Percentiles rank a stretch among this genome's conserved stretches.
Evolutionary conservation across 2,113 vertebrate genomes (phyloP).

Genomic region (Chloroceryle aenea): DNA sequence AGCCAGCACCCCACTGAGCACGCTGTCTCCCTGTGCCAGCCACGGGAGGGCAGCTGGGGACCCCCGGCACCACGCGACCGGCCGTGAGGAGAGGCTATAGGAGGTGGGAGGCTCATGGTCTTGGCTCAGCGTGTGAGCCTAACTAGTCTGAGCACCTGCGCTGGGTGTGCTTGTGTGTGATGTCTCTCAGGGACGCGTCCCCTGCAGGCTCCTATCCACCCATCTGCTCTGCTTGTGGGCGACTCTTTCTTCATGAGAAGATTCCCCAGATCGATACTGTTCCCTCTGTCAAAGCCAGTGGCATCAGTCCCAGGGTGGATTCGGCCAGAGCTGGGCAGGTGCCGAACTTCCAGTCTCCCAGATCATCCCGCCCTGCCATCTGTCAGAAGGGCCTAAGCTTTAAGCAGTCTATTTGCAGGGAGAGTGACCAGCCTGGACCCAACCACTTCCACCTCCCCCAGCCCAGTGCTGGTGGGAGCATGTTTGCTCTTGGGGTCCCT

Average conservation of each 20-base stretch:
- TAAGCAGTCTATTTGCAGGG: not conserved
- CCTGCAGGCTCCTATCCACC: constrained; percentile 14
- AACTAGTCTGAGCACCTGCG: not conserved
- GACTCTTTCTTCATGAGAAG: not conserved
- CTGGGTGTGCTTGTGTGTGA: not conserved
- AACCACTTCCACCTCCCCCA: not conserved
- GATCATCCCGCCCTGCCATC: not conserved
- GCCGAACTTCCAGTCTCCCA: not conserved
- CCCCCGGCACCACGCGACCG: accelerated
- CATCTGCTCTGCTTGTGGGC: not conserved
- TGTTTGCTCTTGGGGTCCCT: not conserved
- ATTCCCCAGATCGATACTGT: not conserved
- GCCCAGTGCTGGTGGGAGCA: accelerated
- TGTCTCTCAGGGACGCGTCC: not conserved
- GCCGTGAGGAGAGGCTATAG: not conserved
- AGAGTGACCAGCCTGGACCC: not conserved
- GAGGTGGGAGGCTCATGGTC: not conserved
- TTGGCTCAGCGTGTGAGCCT: not conserved
- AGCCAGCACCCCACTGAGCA: accelerated
- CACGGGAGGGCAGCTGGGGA: not conserved
- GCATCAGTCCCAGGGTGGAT: not conserved
- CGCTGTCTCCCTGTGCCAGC: not conserved
- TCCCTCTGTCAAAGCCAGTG: not conserved
- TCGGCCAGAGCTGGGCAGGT: not conserved
- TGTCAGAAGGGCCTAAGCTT: not conserved